Percentiles rank a stretch among this genome's conserved stretches.
Conservation (phyloP, 2,888 invertebrate species). For the Diabrotica balteata region DNA sequence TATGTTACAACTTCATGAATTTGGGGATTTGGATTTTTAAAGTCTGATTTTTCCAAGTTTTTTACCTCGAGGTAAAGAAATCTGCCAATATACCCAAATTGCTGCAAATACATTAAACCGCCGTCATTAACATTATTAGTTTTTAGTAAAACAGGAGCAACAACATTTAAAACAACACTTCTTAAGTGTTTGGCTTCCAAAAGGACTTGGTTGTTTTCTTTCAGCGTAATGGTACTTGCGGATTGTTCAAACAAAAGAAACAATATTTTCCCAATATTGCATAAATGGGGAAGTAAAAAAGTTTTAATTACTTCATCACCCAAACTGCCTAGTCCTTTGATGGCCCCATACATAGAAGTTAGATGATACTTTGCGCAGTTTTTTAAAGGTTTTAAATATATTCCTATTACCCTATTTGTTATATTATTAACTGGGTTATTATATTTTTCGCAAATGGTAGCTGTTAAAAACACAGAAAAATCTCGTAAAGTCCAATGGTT, state of each 20-base stretch:
- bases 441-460: conserved; percentile 45
- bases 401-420: conserved; percentile 44
- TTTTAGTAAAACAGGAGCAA: conserved; percentile 47
- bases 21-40: conserved; percentile 28
- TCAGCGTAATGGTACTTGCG: conserved; percentile 34
- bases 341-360: conserved; percentile 49
- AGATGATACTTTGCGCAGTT: conserved; percentile 42
- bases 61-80: conserved; percentile 48
- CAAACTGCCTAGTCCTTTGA: conserved; percentile 49
- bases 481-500: conserved; percentile 53
- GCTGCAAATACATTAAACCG: conserved; percentile 44
- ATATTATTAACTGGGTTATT: conserved; percentile 47
- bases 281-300: conserved; percentile 45
- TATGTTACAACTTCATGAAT: not conserved
- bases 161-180: conserved; percentile 43
- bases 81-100: conserved; percentile 51
- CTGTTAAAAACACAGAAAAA: conserved; percentile 48
- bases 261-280: conserved; percentile 43
- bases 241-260: conserved; percentile 43
- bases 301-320: conserved; percentile 47
- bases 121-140: conserved; percentile 41
- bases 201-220: conserved; percentile 43
- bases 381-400: conserved; percentile 45
- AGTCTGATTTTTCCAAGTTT: conserved; percentile 46
- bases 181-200: conserved; percentile 47